Conservation (phyloP, 2,113 vertebrate genomes). For the Scatophagus argus region DNA sequence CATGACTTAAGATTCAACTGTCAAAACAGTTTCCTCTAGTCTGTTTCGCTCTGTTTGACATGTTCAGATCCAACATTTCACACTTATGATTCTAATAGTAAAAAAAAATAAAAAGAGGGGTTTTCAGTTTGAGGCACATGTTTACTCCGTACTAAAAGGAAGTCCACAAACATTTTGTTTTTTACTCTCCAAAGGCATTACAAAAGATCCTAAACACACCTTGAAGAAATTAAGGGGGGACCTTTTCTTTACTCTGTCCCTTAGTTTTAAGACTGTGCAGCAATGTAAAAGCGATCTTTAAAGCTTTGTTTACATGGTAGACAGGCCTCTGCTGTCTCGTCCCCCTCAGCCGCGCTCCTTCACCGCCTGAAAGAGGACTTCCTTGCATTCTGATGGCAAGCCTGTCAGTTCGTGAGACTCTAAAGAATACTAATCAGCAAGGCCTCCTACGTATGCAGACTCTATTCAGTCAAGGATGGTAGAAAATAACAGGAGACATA, state of each 20-base stretch:
- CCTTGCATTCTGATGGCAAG: slow-evolving; percentile 80
- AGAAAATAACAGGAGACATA: slow-evolving; percentile 55
- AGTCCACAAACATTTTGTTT: slow-evolving; percentile 9
- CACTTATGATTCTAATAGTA: not conserved
- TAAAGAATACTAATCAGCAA: slow-evolving; percentile 82
- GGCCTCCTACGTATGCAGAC: slow-evolving; percentile 57
- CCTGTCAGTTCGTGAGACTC: slow-evolving; percentile 68
- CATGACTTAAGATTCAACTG: not conserved
- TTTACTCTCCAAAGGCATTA: slow-evolving; percentile 8
- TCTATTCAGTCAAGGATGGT: slow-evolving; percentile 39
- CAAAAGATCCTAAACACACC: slow-evolving; percentile 7
- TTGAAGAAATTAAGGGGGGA: slow-evolving; percentile 1
- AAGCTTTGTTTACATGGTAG: slow-evolving; percentile 79
- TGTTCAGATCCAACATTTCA: slow-evolving; percentile 31
- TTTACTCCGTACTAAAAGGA: not conserved
- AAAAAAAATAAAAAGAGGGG: not conserved
- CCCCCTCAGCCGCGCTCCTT: slow-evolving; percentile 63
- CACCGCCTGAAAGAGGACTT: slow-evolving; percentile 76
- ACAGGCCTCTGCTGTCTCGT: slow-evolving; percentile 68
- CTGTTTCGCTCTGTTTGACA: slow-evolving; percentile 29
- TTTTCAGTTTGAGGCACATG: slow-evolving; percentile 16
- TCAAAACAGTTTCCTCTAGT: slow-evolving; percentile 30
- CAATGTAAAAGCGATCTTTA: slow-evolving; percentile 70
- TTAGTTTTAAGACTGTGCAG: slow-evolving; percentile 52
- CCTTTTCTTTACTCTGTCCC: slow-evolving; percentile 28